Percentiles rank a stretch among this genome's conserved stretches.
These are phyloP conservation scores for Etheostoma perlongum DNA, from an alignment of 2,797 vertebrate genomes.

Conservation along the genomic window DNA sequence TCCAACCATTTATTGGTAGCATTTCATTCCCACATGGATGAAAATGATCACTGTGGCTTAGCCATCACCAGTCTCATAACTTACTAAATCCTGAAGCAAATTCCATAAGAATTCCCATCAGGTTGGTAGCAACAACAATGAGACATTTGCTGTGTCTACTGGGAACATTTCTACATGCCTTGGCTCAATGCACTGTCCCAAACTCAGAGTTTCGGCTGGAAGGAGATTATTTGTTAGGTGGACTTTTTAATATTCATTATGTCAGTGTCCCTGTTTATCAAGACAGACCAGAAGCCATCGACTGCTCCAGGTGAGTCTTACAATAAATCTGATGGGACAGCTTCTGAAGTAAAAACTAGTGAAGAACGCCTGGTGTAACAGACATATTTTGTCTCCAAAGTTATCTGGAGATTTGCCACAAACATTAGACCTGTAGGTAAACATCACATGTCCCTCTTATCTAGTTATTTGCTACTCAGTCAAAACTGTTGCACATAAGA, in stretches of 20 bases:
- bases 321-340: neutral
- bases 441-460: too few relatives aligned
- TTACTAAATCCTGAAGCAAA: conserved; percentile 8
- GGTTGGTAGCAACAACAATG: conserved; percentile 54
- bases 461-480: too few relatives aligned
- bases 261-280: neutral
- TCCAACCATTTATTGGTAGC: conserved; percentile 13
- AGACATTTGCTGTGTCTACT: conserved; percentile 49
- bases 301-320: conserved; percentile 76
- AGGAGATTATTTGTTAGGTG: conserved; percentile 81
- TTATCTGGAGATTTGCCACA: neutral
- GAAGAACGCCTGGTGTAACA: neutral
- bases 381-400: neutral
- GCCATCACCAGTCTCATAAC: neutral
- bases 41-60: conserved; percentile 29
- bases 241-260: conserved; percentile 80
- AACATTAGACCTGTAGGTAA: too few relatives aligned
- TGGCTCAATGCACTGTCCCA: conserved; percentile 9
- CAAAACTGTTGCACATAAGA: too few relatives aligned
- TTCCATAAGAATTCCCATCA: neutral
- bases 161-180: conserved; percentile 22
- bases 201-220: conserved; percentile 72
- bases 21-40: conserved; percentile 21
- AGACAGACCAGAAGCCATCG: conserved; percentile 55
- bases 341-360: neutral